These are phyloP conservation scores for Candoia aspera DNA, from an alignment of 2,113 vertebrate species.

Conservation along the genomic window DNA sequence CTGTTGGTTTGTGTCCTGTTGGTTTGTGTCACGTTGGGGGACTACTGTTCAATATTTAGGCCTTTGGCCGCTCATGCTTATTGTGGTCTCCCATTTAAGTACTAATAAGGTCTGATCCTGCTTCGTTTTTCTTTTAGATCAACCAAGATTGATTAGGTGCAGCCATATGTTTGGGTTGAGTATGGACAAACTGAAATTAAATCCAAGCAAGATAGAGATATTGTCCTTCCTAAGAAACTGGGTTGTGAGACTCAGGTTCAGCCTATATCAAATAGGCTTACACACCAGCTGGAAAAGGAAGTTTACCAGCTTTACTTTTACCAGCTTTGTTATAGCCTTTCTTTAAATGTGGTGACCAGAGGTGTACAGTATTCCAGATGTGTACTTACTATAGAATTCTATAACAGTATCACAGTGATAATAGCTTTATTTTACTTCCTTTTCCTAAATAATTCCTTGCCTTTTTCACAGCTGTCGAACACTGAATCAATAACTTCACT, in stretches of 20 bases:
- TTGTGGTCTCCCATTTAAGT: neutral
- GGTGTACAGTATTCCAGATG: neutral
- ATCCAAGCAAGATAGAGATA: neutral
- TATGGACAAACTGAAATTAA: neutral
- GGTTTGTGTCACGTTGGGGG: neutral
- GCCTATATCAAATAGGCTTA: neutral
- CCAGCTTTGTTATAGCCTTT: neutral
- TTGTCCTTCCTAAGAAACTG: neutral
- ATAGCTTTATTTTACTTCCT: neutral
- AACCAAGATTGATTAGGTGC: neutral
- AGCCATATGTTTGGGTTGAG: neutral
- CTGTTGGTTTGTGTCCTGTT: neutral
- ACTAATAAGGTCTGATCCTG: neutral
- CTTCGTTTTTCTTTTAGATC: neutral
- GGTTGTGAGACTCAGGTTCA: neutral
- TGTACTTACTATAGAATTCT: neutral
- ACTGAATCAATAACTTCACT: neutral
- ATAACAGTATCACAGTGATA: neutral
- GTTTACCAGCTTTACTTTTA: neutral
- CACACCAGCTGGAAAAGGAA: neutral
- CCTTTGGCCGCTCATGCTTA: neutral
- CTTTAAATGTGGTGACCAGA: neutral
- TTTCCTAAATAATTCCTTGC: neutral
- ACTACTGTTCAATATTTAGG: neutral
- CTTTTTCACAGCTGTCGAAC: neutral